A percentile compares a stretch with the other conserved stretches of the same genome.
Evolutionary conservation across 2,113 vertebrate species (phyloP).

Genomic region (Psilopogon haemacephalus): DNA sequence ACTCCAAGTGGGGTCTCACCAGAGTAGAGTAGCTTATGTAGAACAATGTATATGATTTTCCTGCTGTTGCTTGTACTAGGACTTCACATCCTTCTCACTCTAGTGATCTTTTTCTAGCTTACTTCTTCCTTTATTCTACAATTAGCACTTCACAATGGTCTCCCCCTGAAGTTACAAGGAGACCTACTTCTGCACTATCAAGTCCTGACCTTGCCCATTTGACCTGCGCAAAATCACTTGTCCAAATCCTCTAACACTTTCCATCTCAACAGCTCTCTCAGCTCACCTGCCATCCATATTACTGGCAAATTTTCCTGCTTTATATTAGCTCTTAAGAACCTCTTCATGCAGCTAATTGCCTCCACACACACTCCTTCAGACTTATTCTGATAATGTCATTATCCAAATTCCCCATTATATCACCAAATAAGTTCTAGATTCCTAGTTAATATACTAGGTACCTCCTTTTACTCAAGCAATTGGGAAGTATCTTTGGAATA

Average conservation of each 20-base stretch:
- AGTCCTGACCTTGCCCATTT: neutral
- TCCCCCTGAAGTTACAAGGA: neutral
- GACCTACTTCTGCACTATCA: neutral
- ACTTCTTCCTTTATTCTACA: neutral
- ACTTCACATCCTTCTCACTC: neutral
- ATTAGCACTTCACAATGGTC: neutral
- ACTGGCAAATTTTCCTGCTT: neutral
- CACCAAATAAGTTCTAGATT: neutral
- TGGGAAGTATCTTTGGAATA: neutral
- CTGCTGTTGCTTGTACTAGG: neutral
- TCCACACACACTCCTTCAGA: neutral
- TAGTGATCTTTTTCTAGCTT: neutral
- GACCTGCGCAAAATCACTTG: neutral
- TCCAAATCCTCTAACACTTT: neutral
- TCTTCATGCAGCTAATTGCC: neutral
- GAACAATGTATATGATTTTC: neutral
- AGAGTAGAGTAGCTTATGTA: no score
- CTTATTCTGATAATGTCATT: neutral
- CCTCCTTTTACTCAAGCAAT: neutral
- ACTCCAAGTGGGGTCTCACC: no score
- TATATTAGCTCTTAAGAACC: neutral
- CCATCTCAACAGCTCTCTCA: neutral
- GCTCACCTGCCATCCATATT: neutral
- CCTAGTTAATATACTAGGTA: neutral
- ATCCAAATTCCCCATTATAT: neutral